A percentile compares a stretch with the other conserved stretches of the same genome.
These are phyloP conservation scores for Ochotona princeps DNA, from an alignment of 2,113 vertebrate genomes.

Conservation along the genomic window DNA sequence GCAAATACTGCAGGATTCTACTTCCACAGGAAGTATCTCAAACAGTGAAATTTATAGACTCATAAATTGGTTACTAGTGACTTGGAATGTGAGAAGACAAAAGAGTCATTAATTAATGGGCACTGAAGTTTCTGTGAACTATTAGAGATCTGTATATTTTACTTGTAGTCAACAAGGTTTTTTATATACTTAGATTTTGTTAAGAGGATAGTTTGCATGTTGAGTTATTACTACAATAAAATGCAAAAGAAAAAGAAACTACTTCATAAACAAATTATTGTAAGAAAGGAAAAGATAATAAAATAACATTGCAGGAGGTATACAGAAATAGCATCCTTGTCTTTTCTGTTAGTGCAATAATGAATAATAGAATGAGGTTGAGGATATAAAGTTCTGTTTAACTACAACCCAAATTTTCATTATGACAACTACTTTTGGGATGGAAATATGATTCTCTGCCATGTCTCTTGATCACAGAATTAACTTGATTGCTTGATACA, in stretches of 20 bases:
- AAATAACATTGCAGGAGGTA: background rate
- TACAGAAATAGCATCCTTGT: background rate
- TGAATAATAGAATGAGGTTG: background rate
- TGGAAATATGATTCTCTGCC: background rate
- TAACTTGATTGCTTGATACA: background rate
- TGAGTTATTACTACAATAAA: background rate
- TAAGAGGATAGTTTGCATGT: background rate
- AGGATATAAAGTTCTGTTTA: background rate
- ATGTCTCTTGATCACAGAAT: background rate
- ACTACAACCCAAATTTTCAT: background rate
- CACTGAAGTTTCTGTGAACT: background rate
- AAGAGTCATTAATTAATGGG: background rate
- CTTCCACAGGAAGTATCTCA: background rate
- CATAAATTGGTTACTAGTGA: background rate
- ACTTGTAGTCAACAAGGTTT: background rate
- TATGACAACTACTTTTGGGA: background rate
- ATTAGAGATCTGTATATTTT: background rate
- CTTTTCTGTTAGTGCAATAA: background rate
- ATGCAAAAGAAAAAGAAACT: background rate
- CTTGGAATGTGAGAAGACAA: too few relatives aligned
- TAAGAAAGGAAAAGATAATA: slow-evolving; percentile 14
- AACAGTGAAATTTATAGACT: background rate
- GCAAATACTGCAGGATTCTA: background rate
- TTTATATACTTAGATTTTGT: background rate
- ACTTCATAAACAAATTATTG: slow-evolving; percentile 15